Evolutionary conservation across 1,140 invertebrate species (phyloP), one percentile per base, ranked within the genome.

Genomic region (Samia ricini): DNA sequence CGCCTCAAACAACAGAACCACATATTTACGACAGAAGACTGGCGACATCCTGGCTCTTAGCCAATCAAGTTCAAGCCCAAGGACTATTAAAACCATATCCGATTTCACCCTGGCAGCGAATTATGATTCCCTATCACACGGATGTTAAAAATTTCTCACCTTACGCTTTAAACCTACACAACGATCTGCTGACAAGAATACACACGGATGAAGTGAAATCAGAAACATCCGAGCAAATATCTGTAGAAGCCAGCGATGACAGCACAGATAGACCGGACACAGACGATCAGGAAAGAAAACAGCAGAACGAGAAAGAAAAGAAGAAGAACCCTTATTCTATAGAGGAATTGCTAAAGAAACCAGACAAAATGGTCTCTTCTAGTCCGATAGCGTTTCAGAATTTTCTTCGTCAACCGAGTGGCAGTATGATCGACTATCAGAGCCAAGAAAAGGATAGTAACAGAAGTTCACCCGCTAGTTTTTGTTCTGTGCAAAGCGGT

Each of bases 261-360:
- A 93, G 93, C n/a, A 79, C 92, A 8, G 93, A 94, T 65, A 91
- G 92, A 68, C 92, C 92, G 24, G 93, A 93, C 50, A 82, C 90
- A 20, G 92, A 93, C 21, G 93, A 93, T 12, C 90, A 91, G 61
- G 80, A 88, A 22, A 68, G 72, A 56, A 84, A 79, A 72, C 74
- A 70, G 26, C 72, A 78, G 5, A 77, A 66, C 3, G 76, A 76
- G 29, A 88, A 83, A 68, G 90, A 89, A 61, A 94, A 93, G 70
- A 96, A 96, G 81, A 93, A 93, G 54, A 97, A 96, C 85, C 95
- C 95, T 0, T 97, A 97, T 77, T 96, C 95, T 0, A 97, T 97
- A 73, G 96, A 97, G 77, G 96, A 97, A 77, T 77, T 97, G 5
- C 75, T 97, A 4, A 97, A 96, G 73, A 96, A 96, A 66, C 95